These are phyloP conservation scores for Pseudomyrmex cubaensis DNA, from an alignment of 1,140 invertebrate genomes.

Conservation along the genomic window DNA sequence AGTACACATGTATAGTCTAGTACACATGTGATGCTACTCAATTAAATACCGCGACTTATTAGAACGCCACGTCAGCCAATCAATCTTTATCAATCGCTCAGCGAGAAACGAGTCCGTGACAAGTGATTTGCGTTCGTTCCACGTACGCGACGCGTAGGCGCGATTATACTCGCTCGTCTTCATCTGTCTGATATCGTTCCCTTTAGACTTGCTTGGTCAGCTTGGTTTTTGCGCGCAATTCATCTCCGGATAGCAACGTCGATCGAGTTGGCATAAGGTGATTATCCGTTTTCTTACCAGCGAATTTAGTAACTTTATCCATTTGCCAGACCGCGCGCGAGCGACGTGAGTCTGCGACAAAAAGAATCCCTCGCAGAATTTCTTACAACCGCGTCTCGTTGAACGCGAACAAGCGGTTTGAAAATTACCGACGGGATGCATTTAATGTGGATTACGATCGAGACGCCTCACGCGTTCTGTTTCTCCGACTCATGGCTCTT, in stretches of 20 bases:
- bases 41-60: constrained; percentile 8
- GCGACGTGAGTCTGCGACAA: constrained; percentile 46
- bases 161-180: constrained; percentile 28
- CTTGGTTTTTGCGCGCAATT: constrained; percentile 27
- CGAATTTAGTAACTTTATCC: constrained; percentile 68
- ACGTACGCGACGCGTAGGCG: constrained; percentile 21
- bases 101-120: constrained; percentile 16
- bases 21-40: neutral
- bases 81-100: constrained; percentile 34
- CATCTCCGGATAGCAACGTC: constrained; percentile 9
- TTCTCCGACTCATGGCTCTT: neutral
- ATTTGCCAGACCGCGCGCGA: constrained; percentile 24
- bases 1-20: too few relatives aligned
- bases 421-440: constrained; percentile 22
- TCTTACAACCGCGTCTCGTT: constrained; percentile 55
- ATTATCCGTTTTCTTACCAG: constrained; percentile 61
- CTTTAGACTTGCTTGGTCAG: constrained; percentile 14
- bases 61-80: neutral
- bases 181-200: constrained; percentile 51
- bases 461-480: neutral
- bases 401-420: constrained; percentile 36
- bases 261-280: constrained; percentile 59
- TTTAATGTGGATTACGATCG: constrained; percentile 16
- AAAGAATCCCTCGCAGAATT: constrained; percentile 47
- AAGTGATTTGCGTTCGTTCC: constrained; percentile 23